Evolutionary conservation across 2,113 vertebrate genomes (phyloP).

Genomic region (Dryoscopus gambensis): DNA sequence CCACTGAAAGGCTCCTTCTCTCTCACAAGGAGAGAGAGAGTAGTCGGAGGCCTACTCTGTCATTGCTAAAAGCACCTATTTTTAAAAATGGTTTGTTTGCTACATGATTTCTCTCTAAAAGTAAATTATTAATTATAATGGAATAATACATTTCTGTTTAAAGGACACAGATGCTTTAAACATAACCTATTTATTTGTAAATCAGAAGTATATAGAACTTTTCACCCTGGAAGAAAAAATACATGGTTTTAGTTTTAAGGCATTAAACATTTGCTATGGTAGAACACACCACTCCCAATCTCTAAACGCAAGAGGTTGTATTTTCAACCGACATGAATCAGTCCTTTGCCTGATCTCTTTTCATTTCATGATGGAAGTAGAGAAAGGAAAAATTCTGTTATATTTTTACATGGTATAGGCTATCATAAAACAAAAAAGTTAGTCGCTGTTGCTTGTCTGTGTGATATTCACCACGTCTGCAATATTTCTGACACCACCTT

Average conservation of each 20-base stretch:
- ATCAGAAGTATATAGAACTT: neutral
- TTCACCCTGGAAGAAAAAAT: neutral
- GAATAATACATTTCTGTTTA: neutral
- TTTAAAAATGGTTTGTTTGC: neutral
- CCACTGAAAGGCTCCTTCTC: neutral
- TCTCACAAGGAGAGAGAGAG: no score
- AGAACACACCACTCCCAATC: neutral
- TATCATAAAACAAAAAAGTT: neutral
- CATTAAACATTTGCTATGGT: neutral
- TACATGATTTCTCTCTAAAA: neutral
- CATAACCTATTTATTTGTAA: neutral
- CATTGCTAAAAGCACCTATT: neutral
- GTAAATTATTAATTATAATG: neutral
- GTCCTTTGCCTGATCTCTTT: neutral
- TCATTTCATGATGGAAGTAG: neutral
- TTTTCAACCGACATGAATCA: neutral
- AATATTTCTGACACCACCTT: constrained; percentile 70
- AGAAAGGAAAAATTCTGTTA: neutral
- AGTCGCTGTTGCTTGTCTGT: neutral
- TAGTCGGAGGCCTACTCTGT: neutral
- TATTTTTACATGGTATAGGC: neutral
- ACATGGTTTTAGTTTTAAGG: neutral
- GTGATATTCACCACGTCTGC: constrained; percentile 28
- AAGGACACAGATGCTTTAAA: neutral
- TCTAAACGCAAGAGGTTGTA: neutral